Evolutionary conservation across 2,113 vertebrate species (phyloP).

Genomic region (Proterorhinus semilunaris): DNA sequence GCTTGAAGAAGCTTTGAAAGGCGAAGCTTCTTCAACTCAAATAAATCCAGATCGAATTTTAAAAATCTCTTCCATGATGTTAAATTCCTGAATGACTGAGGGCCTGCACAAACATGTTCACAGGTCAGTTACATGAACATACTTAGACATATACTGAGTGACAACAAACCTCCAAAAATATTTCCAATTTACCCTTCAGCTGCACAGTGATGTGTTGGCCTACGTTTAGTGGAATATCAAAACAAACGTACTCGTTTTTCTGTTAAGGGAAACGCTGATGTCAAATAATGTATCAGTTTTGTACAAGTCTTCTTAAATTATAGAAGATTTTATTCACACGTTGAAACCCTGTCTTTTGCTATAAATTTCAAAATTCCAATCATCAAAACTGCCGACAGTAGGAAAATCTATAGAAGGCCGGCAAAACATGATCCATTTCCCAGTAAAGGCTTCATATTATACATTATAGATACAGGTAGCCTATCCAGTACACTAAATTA

Average conservation of each 20-base stretch:
- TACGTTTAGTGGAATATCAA: not conserved
- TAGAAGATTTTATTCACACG: not conserved
- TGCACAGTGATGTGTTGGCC: no score
- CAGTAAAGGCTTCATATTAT: not conserved
- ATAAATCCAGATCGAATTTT: no score
- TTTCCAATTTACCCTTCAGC: not conserved
- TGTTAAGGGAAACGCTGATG: not conserved
- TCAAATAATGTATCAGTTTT: not conserved
- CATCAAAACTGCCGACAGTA: conserved; percentile 9
- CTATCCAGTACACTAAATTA: conserved; percentile 96
- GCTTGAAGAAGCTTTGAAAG: no score
- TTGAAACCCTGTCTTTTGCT: not conserved
- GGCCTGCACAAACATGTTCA: not conserved
- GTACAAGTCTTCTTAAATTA: conserved; percentile 1
- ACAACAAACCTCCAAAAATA: not conserved
- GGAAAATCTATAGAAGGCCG: conserved; percentile 24
- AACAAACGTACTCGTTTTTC: not conserved
- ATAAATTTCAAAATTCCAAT: not conserved
- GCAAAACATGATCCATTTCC: conserved; percentile 22
- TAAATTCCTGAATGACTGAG: not conserved
- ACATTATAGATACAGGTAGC: conserved; percentile 90
- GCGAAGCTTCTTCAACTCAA: no score
- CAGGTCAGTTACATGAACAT: not conserved
- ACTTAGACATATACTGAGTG: not conserved
- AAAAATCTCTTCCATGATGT: not conserved